phyloP scores from a whole-genome alignment of 2,113 vertebrate genomes.

The Caracal caracal region DNA sequence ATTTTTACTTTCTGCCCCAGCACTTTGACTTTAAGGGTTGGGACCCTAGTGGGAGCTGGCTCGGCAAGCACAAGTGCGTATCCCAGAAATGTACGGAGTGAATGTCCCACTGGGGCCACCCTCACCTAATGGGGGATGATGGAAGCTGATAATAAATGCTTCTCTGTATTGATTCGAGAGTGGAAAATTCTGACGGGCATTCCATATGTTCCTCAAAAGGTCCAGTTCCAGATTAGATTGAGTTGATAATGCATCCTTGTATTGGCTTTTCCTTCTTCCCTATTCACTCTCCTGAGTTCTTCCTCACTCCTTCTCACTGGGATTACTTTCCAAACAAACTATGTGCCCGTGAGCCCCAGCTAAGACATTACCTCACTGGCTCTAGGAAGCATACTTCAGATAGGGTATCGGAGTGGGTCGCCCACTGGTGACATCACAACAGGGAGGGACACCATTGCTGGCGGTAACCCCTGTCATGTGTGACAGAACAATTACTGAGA shows the following conservation, averaged over 20 bases:
- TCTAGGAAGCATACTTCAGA: neutral
- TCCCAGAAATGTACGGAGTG: neutral
- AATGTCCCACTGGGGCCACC: neutral
- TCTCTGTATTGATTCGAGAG: neutral
- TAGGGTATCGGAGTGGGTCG: neutral
- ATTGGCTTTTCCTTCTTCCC: conserved; percentile 22
- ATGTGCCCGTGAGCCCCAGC: neutral
- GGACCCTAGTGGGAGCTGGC: neutral
- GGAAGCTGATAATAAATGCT: neutral
- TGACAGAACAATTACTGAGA: neutral
- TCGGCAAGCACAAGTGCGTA: neutral
- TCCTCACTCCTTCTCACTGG: neutral
- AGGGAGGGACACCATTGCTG: neutral
- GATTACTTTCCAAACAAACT: neutral
- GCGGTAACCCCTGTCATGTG: neutral
- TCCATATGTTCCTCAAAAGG: neutral
- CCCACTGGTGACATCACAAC: neutral
- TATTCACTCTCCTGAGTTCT: neutral
- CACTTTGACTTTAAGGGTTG: neutral
- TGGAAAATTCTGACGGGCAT: neutral
- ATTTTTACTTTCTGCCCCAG: neutral
- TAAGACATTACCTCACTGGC: neutral
- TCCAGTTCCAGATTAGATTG: neutral
- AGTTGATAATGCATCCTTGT: neutral
- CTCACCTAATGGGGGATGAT: neutral